Evolutionary conservation across 2,888 invertebrate genomes (phyloP).

Genomic region (Orchesellides sinensis): DNA sequence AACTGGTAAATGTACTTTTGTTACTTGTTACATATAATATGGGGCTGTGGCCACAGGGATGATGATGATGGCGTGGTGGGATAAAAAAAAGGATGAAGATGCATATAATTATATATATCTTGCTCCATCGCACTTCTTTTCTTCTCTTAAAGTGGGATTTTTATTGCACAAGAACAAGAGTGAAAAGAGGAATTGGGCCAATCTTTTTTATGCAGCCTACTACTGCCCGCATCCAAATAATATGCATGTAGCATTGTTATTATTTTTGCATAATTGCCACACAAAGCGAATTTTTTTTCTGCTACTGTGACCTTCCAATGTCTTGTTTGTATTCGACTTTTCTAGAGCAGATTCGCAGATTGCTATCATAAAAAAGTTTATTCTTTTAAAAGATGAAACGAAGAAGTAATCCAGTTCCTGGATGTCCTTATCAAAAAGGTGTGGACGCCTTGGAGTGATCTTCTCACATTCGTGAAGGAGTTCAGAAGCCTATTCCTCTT

Average conservation of each 20-base stretch:
- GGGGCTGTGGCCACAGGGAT: neutral
- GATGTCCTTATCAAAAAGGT: slow-evolving; percentile 59
- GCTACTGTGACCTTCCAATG: neutral
- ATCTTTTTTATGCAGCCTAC: neutral
- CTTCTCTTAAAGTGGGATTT: neutral
- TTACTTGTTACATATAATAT: neutral
- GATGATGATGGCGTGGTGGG: too few relatives aligned
- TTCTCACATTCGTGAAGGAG: neutral
- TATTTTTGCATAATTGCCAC: neutral
- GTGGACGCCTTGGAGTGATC: slow-evolving; percentile 47
- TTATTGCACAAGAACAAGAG: neutral
- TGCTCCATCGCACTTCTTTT: neutral
- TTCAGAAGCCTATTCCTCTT: neutral
- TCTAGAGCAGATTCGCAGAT: slow-evolving; percentile 1
- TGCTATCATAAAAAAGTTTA: neutral
- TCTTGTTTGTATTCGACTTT: neutral
- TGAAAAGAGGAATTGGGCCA: neutral
- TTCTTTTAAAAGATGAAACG: neutral
- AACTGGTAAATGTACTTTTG: neutral
- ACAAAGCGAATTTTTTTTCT: neutral
- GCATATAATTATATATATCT: neutral
- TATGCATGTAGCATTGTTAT: too few relatives aligned
- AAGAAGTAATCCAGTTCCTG: slow-evolving; percentile 53
- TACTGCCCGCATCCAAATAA: too few relatives aligned
- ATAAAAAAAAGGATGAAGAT: neutral